A percentile compares a stretch with the other conserved stretches of the same genome.
These are phyloP conservation scores for Rhynchopsitta pachyrhyncha DNA, from an alignment of 2,113 vertebrate species.

Conservation along the genomic window DNA sequence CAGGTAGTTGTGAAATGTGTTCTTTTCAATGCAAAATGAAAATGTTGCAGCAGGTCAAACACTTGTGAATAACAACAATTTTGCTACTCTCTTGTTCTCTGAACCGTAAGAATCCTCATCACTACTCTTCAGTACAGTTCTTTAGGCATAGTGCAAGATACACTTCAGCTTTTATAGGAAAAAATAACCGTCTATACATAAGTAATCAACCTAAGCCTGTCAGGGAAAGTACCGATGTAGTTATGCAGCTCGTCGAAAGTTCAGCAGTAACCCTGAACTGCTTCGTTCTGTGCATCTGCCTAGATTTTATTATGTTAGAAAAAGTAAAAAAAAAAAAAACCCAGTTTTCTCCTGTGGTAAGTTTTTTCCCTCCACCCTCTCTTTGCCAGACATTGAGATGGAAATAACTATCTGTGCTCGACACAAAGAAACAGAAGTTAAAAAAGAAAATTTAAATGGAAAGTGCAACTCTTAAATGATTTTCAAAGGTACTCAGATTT, in stretches of 20 bases:
- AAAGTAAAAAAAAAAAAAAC: background rate
- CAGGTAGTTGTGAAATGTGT: background rate
- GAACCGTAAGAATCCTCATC: background rate
- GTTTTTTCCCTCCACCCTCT: background rate
- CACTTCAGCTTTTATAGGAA: background rate
- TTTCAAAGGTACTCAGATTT: slow-evolving; percentile 20
- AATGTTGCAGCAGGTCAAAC: background rate
- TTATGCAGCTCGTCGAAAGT: background rate
- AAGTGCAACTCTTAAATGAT: background rate
- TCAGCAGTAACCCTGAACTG: background rate
- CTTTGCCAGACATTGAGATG: slow-evolving; percentile 7
- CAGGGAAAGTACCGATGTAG: background rate
- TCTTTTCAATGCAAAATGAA: background rate
- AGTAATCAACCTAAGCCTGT: background rate
- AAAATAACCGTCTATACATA: background rate
- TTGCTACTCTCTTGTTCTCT: background rate
- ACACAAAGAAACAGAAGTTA: slow-evolving; percentile 9
- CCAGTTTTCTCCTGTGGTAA: background rate
- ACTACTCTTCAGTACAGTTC: background rate
- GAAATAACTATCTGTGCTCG: slow-evolving; percentile 14
- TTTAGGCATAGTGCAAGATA: background rate
- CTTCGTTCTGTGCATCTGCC: background rate
- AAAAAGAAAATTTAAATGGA: background rate
- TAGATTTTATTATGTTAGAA: background rate
- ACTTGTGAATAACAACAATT: background rate